phyloP scores from a whole-genome alignment of 2,888 invertebrate species.

The Odontocerum albicorne region DNA sequence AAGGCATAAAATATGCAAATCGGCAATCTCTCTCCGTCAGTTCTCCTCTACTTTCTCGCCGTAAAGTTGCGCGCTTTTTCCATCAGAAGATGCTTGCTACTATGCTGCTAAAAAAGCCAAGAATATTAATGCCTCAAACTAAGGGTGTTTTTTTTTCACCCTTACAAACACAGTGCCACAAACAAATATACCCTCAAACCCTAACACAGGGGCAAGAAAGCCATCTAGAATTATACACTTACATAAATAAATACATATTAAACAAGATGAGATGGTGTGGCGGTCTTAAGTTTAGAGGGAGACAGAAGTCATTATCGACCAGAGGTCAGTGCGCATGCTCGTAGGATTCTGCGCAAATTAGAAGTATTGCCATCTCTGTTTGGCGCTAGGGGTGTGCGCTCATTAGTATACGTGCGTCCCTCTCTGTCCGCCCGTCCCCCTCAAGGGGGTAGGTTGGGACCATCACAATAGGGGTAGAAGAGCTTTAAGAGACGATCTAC shows the following conservation, averaged over 20 bases:
- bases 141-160: not conserved
- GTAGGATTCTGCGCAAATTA: slow-evolving; percentile 35
- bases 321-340: slow-evolving; percentile 61
- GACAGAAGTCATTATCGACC: slow-evolving; percentile 62
- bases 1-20: slow-evolving; percentile 6
- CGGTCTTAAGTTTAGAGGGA: slow-evolving; percentile 42
- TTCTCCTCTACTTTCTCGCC: not conserved
- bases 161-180: no score
- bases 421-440: slow-evolving; percentile 6
- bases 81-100: no score
- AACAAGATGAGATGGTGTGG: slow-evolving; percentile 32
- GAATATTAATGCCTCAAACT: slow-evolving; percentile 7
- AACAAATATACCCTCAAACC: not conserved
- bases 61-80: slow-evolving; percentile 1
- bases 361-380: slow-evolving; percentile 27
- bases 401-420: slow-evolving; percentile 26
- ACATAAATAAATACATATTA: slow-evolving; percentile 38
- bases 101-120: slow-evolving; percentile 9
- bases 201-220: slow-evolving; percentile 16
- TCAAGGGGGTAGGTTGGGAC: slow-evolving; percentile 9
- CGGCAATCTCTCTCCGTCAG: slow-evolving; percentile 3
- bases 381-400: slow-evolving; percentile 11
- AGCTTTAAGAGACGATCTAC: slow-evolving; percentile 21
- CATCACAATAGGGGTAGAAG: slow-evolving; percentile 30
- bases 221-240: slow-evolving; percentile 33